Percentiles rank a stretch among this genome's conserved stretches.
Evolutionary conservation across 2,888 invertebrate species (phyloP).

Genomic region (Agrochola macilenta): DNA sequence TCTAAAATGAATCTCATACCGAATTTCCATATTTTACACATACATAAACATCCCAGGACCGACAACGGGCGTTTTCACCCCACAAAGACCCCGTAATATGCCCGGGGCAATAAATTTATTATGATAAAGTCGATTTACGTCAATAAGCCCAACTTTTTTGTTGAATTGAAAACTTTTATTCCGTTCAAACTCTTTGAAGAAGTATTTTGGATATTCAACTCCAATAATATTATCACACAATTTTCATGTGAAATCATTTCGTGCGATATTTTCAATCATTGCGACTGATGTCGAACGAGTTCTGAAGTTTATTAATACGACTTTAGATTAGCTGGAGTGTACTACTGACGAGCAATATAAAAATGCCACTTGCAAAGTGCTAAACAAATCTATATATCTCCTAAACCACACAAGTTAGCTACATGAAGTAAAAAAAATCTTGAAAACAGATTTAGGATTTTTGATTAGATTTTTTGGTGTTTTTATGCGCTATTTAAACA

Average conservation of each 20-base stretch:
- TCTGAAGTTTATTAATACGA: conserved; percentile 36
- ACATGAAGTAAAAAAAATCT: too few relatives aligned
- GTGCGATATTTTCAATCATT: conserved; percentile 46
- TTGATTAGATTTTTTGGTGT: too few relatives aligned
- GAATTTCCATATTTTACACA: conserved; percentile 65
- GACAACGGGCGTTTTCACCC: conserved; percentile 62
- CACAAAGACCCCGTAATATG: conserved; percentile 65
- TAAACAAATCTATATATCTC: too few relatives aligned
- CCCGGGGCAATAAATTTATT: conserved; percentile 70
- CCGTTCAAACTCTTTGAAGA: conserved; percentile 63
- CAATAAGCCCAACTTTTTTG: conserved; percentile 66
- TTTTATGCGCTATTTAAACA: too few relatives aligned
- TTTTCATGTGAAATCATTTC: conserved; percentile 57
- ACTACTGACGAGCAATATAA: neutral
- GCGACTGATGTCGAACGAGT: conserved; percentile 33
- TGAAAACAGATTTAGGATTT: too few relatives aligned
- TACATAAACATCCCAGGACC: conserved; percentile 60
- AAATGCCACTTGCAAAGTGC: too few relatives aligned
- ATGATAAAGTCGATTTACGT: conserved; percentile 69
- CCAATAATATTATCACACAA: conserved; percentile 58
- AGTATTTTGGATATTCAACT: conserved; percentile 60
- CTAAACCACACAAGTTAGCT: too few relatives aligned
- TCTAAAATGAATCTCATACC: conserved; percentile 56
- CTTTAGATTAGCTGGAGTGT: conserved; percentile 5
- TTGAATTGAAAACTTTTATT: conserved; percentile 69